phyloP scores from a whole-genome alignment of 2,888 invertebrate species.

The Lymantria dispar region DNA sequence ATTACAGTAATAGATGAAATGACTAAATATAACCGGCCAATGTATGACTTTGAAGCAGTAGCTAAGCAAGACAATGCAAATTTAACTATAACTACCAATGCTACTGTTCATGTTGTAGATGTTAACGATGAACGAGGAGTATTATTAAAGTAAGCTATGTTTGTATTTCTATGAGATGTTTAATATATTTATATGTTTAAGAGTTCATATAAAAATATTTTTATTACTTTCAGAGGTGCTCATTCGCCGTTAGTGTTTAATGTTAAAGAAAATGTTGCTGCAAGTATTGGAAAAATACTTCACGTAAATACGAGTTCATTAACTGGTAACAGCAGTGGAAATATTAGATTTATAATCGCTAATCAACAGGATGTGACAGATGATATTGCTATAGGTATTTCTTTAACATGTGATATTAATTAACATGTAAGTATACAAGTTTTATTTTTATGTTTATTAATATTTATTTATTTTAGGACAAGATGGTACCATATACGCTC shows the following conservation, averaged over 20 bases:
- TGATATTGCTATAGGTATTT: constrained; percentile 87
- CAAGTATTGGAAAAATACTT: constrained; percentile 87
- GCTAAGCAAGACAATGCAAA: constrained; percentile 85
- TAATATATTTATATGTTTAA: background rate
- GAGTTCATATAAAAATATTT: background rate
- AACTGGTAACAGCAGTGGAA: constrained; percentile 59
- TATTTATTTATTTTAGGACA: constrained; percentile 49
- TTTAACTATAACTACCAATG: constrained; percentile 89
- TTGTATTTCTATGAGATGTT: background rate
- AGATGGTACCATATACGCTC: constrained; percentile 91
- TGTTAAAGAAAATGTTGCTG: constrained; percentile 88
- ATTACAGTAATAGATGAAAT: constrained; percentile 92
- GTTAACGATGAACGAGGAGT: constrained; percentile 87
- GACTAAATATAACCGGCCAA: constrained; percentile 84
- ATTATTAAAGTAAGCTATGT: constrained; percentile 79
- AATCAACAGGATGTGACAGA: constrained; percentile 92
- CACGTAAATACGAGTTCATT: constrained; percentile 76
- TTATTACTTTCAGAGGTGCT: constrained; percentile 80
- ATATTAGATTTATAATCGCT: constrained; percentile 88
- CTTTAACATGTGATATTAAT: background rate
- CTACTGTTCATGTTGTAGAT: constrained; percentile 92
- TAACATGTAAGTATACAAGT: background rate
- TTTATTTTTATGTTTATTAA: background rate
- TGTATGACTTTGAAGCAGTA: constrained; percentile 92
- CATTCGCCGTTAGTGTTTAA: constrained; percentile 88